Base-by-base conservation (phyloP, 1,140 invertebrate genomes). In the Archegozetes longisetosus region DNA sequence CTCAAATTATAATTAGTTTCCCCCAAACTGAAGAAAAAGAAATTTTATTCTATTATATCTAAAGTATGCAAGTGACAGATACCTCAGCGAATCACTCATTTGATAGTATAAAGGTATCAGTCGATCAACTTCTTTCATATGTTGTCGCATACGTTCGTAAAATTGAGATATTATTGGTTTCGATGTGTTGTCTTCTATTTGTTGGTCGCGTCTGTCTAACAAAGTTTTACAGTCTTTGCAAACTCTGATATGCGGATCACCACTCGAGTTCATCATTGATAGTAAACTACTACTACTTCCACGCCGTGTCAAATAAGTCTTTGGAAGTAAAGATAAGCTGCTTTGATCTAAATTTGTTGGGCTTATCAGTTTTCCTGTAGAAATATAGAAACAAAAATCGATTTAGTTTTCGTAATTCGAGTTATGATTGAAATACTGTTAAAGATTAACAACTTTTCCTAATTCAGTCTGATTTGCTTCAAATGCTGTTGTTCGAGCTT, bases 1-100 rank as follows among this genome's bases (percentile, higher is more conserved):
- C 80, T 74, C 25, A 95, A 70, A 60, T 82, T 82, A 66, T 90
- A 93, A 0, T 81, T 86, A 0, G 83, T 82, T 74, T 97, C 91
- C 52, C 93, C 93, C 62, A 82, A 79, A 64, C 85, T 88, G 68
- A 60, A 17, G 24, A 62, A 48, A 63, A 26, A 54, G 51, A 23
- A 52, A 55, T 53, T 58, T 26, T 52, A 20, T 62, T 26, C 56
- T 56, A 20, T n/a, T n/a, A 22, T 1, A 12, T 14, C 12, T 55
- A 29, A 26, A 55, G 12, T 13, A 29, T 26, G 29, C 9, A 20
- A 22, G 25, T 13, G 29, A 55, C 46, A 55, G 22, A 46, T 76
- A 83, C 80, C 75, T 77, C 3, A 85, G 68, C 17, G 82, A 82
- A 40, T 79, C 72, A 65, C 77, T 79, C 80, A 95, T 92, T 76